Evolutionary conservation across 2,113 vertebrate genomes (phyloP).

Genomic region (Toxotes chatareus): DNA sequence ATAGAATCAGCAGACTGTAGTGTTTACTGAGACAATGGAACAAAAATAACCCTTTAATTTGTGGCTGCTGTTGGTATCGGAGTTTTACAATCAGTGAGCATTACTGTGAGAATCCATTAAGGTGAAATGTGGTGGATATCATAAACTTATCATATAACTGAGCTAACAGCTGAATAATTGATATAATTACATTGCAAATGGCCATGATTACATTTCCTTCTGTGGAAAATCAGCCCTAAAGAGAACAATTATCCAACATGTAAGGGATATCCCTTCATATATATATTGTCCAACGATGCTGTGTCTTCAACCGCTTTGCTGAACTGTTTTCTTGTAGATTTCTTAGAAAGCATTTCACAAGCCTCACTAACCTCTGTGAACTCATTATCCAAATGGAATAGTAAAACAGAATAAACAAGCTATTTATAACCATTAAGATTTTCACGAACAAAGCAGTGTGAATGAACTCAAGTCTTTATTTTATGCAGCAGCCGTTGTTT

Average conservation of each 20-base stretch:
- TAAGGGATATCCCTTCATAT: conserved; percentile 33
- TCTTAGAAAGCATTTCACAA: conserved; percentile 31
- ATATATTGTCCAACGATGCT: conserved; percentile 3
- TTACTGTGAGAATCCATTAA: conserved; percentile 37
- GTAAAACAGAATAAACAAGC: conserved; percentile 25
- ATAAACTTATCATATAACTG: conserved; percentile 24
- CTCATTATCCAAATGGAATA: conserved; percentile 27
- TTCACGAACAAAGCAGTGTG: conserved; percentile 9
- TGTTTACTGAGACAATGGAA: conserved; percentile 31
- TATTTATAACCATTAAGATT: conserved; percentile 44
- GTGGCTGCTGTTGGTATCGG: conserved; percentile 10
- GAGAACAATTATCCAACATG: conserved; percentile 35
- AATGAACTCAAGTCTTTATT: conserved; percentile 2
- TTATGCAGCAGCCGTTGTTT: conserved; percentile 5
- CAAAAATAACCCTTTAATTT: conserved; percentile 29
- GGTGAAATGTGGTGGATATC: conserved; percentile 14
- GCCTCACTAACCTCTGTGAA: conserved; percentile 18
- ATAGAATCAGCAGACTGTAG: conserved; percentile 4
- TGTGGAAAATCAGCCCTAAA: conserved; percentile 8
- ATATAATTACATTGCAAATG: conserved; percentile 37
- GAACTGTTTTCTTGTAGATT: conserved; percentile 26
- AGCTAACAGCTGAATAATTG: conserved; percentile 27
- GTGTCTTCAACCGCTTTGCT: conserved; percentile 20
- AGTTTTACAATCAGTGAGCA: conserved; percentile 25
- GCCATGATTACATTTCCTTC: conserved; percentile 24